These are phyloP conservation scores for Drosophila anomalata DNA, from an alignment of 2,888 invertebrate species.

Conservation along the genomic window DNA sequence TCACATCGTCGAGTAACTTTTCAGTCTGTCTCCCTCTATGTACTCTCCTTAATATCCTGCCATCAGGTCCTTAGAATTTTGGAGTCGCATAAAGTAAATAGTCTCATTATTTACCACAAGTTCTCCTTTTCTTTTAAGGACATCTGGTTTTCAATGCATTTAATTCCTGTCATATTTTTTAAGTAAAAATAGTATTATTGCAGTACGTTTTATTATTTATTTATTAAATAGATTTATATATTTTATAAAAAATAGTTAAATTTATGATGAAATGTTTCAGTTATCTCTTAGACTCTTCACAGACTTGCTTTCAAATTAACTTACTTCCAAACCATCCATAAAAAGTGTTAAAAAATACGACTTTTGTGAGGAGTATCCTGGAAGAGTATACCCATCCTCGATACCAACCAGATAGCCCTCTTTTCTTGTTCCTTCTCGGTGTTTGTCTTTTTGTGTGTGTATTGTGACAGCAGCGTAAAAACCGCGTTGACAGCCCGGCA, in stretches of 20 bases:
- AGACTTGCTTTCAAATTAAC: not conserved
- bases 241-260: no score
- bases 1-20: conserved; percentile 56
- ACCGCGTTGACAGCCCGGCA: conserved; percentile 71
- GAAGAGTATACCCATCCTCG: conserved; percentile 8
- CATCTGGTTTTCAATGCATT: not conserved
- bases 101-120: not conserved
- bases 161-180: no score
- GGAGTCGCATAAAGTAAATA: not conserved
- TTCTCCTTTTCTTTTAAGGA: not conserved
- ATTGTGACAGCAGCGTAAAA: conserved; percentile 76
- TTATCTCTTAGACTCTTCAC: no score
- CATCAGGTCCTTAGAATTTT: not conserved
- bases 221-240: no score
- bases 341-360: not conserved
- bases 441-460: conserved; percentile 51
- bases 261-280: no score
- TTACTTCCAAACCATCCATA: not conserved
- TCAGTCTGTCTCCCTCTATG: conserved; percentile 11
- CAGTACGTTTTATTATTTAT: no score
- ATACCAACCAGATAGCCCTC: not conserved
- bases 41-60: not conserved
- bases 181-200: no score
- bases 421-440: conserved; percentile 8
- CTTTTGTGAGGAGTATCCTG: not conserved